Evolutionary conservation across 2,113 vertebrate species (phyloP), one percentile per base, ranked within the genome.

Genomic region (Dasyurus viverrinus): DNA sequence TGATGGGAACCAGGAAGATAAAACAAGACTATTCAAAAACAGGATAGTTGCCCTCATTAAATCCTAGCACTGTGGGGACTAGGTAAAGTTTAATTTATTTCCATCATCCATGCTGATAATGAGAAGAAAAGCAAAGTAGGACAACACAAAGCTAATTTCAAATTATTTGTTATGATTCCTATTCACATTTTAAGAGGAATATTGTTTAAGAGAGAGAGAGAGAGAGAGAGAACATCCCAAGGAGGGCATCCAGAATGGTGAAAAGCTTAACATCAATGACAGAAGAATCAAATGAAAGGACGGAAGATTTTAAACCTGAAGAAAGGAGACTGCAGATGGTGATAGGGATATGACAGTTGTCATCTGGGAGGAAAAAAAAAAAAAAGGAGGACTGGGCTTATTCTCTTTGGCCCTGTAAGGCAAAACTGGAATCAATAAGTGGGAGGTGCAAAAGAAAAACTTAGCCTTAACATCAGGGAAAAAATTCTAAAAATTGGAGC

Each of bases 321-420:
- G 9, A 54, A 46, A 92, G 22, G 8, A 0, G 22, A 47, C 2
- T 19, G 0, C 42, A 36, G 53, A 2, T 11, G 8, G 89, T 25
- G 8, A 0, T 26, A 8, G 1, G 2, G 46, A 19, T 7, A 19
- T 53, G 60, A 76, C 19, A 42, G 1, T 1, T 76, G 1, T 22
- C 36, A 42, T 42, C 68, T 16, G 1, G n/a, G n/a, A 76, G n/a
- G n/a, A 30, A 60, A 57, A 27, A 57, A 27, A 27, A 57, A 23
- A 55, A 54, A 36, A n/a, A n/a, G n/a, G n/a, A n/a, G 1, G 30
- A 19, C 22, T n/a, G 36, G 68, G 36, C 14, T n/a, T n/a, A n/a
- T 84, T 84, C 68, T 22, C 1, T 42, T 84, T 84, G n/a, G 16
- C 16, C 1, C 68, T 42, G 5, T 14, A 84, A 22, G 68, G 19